phyloP scores from a whole-genome alignment of 53 echinoderm and acorn worm genomes.

The Apostichopus leukothele region DNA sequence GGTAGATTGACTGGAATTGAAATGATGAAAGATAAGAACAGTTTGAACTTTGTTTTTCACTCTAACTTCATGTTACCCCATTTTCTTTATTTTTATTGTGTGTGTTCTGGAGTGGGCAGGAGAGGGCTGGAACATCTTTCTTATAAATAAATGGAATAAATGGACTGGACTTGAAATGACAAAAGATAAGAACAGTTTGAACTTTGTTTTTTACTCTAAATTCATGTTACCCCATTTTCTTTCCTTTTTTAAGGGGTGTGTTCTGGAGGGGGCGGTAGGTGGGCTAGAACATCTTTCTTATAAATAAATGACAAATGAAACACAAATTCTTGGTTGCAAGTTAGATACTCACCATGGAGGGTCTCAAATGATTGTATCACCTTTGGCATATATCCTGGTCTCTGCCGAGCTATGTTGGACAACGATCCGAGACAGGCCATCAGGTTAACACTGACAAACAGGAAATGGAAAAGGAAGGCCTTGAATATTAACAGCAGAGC shows the following conservation, averaged over 20 bases:
- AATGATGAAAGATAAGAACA: not conserved
- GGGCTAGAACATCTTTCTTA: no score
- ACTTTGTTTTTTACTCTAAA: no score
- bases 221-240: no score
- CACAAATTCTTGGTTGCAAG: not conserved
- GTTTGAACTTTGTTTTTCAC: no score
- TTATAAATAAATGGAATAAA: no score
- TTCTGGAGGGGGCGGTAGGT: no score
- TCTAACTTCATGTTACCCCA: no score
- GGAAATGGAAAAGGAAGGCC: not conserved
- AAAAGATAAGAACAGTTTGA: not conserved
- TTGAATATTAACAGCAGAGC: not conserved
- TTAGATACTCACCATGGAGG: conserved; percentile 81
- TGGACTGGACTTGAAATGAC: conserved; percentile 57
- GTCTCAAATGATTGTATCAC: conserved; percentile 95
- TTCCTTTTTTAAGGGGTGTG: no score
- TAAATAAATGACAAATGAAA: no score
- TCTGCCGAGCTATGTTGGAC: conserved; percentile 80
- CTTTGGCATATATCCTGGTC: conserved; percentile 87
- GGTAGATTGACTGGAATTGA: conserved; percentile 84
- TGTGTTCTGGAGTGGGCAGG: no score
- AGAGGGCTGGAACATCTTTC: no score
- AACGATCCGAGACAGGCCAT: conserved; percentile 96
- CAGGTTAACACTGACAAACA: conserved; percentile 74
- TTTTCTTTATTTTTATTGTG: no score